Evolutionary conservation across 2,113 vertebrate genomes (phyloP).

Genomic region (Anseranas semipalmata): DNA sequence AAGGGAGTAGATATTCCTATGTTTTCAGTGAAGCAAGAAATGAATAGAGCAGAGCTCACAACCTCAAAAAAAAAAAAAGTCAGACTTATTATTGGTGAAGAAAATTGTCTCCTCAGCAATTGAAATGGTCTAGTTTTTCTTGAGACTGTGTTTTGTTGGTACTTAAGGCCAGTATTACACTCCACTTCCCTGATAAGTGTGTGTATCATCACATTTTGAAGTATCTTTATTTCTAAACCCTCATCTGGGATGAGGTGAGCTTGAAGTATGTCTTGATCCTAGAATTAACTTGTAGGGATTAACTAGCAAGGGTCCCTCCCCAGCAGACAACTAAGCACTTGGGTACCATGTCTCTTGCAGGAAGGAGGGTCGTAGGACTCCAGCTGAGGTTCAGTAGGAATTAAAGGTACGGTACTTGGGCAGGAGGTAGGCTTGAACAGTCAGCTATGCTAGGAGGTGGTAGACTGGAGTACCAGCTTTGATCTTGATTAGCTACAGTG

Average conservation of each 20-base stretch:
- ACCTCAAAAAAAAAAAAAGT: background rate
- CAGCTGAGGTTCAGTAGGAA: background rate
- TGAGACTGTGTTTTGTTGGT: background rate
- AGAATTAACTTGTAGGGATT: background rate
- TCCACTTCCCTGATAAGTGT: background rate
- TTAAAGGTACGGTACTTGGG: background rate
- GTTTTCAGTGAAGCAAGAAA: background rate
- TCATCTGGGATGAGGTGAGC: background rate
- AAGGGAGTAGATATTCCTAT: background rate
- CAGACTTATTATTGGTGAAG: background rate
- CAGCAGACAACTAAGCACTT: too few species aligned
- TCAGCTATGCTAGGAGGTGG: background rate
- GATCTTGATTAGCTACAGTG: background rate
- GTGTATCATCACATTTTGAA: background rate
- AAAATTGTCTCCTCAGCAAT: background rate
- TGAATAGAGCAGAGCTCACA: background rate
- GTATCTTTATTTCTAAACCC: background rate
- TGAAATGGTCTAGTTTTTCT: background rate
- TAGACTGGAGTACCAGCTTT: background rate
- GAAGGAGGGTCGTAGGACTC: background rate
- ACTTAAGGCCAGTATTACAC: background rate
- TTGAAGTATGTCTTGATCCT: background rate
- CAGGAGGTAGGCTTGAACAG: background rate
- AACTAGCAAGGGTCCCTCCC: background rate
- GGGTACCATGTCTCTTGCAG: background rate